Evolutionary conservation across 2,797 vertebrate genomes (phyloP), one percentile per base, ranked within the genome.

Genomic region (Sebastes glaucus): DNA sequence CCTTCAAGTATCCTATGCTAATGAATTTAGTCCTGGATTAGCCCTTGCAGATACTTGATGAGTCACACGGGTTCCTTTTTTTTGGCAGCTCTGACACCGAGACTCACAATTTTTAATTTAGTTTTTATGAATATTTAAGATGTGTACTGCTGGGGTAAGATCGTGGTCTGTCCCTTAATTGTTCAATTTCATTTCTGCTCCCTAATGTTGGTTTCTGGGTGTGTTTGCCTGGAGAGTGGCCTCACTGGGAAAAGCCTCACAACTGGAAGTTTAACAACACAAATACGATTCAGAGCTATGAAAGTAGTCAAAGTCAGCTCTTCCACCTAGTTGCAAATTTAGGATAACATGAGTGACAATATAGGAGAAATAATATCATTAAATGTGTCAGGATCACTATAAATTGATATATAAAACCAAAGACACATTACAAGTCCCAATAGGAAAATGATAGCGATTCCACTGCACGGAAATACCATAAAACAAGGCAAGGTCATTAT

Each of bases 111-210:
- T 66, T 49, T 59, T n/a, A 57, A 77, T 79, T 88, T 22, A 78
- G 28, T 55, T 72, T 46, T 56, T 20, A 83, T 83, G 74, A 85
- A 88, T 82, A 83, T 84, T 68, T 11, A 67, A 71, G 20, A 35
- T 71, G 11, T 22, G 57, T 75, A 46, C 16, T 33, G 22, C 52
- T 22, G 20, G 49, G 33, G 62, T 77, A 23, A 64, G 62, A 70
- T 71, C 69, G 49, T 82, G 84, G 7, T 59, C 75, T 81, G 27
- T 73, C 11, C 6, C 22, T 55, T 81, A 65, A 73, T 81, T 28
- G 22, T 11, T 80, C 33, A 76, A 86, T 88, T 87, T 85, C 5
- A 13, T 32, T 27, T 78, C 27, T 11, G 38, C 14, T 82, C 23
- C 11, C 22, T 2, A 4, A 33, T 55, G 28, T 35, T 73, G 22